A percentile compares a stretch with the other conserved stretches of the same genome.
Conservation (phyloP, 2,797 vertebrate genomes). For the Lates japonicus region DNA sequence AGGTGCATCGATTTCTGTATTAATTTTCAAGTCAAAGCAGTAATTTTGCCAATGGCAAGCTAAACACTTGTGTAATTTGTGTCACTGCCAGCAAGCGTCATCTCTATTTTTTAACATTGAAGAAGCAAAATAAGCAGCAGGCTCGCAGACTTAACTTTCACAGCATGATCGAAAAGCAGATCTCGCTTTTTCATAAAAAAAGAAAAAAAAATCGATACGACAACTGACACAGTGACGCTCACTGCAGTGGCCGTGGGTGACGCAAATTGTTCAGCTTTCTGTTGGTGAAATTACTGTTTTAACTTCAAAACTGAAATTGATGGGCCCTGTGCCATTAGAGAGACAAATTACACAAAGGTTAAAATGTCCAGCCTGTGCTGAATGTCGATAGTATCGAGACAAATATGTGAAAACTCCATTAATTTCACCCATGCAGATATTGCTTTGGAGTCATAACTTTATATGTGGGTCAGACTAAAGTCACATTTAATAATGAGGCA, state of each 20-base stretch:
- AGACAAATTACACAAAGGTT: constrained; percentile 16
- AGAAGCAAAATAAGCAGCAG: constrained; percentile 2
- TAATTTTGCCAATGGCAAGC: constrained; percentile 32
- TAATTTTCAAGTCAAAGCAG: constrained; percentile 45
- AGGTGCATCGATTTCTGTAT: constrained; percentile 27
- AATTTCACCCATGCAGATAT: neutral
- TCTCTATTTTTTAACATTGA: neutral
- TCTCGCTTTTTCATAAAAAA: neutral
- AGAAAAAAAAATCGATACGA: neutral
- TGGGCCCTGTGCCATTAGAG: neutral
- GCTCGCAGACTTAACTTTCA: constrained; percentile 5
- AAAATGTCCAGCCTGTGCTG: neutral
- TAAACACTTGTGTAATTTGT: constrained; percentile 44
- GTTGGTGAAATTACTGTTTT: constrained; percentile 8
- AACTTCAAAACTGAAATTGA: neutral
- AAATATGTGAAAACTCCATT: constrained; percentile 17
- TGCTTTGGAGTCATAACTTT: neutral
- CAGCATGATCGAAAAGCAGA: neutral
- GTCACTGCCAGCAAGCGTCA: constrained; percentile 29
- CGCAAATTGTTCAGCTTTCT: constrained; percentile 16
- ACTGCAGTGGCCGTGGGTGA: neutral
- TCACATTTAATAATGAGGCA: neutral
- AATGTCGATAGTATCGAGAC: constrained; percentile 8
- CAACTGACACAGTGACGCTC: neutral
- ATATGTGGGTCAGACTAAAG: constrained; percentile 21